These are phyloP conservation scores for Pristionchus exspectatus DNA, from an alignment of 2,888 invertebrate genomes.

Conservation along the genomic window DNA sequence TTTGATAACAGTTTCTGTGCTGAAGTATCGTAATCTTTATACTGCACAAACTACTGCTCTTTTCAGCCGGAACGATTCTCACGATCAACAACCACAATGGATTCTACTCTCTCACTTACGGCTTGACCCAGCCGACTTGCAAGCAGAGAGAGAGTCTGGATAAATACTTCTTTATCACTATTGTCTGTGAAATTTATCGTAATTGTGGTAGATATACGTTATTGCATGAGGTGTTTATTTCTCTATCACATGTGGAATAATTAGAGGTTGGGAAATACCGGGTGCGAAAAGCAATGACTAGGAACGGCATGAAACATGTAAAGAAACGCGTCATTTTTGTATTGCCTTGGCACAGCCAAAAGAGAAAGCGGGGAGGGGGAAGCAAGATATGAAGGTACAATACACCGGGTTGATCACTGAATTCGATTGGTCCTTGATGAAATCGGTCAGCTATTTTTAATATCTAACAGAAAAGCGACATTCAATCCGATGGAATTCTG, in stretches of 20 bases:
- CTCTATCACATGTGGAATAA: background rate
- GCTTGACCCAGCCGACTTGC: background rate
- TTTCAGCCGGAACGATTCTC: constrained; percentile 24
- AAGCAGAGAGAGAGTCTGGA: background rate
- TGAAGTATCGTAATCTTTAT: background rate
- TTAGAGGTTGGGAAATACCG: background rate
- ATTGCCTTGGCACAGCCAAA: constrained; percentile 38
- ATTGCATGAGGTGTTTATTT: constrained; percentile 24
- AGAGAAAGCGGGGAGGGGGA: background rate
- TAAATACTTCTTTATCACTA: background rate
- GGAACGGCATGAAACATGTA: background rate
- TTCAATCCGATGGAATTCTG: background rate
- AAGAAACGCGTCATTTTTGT: constrained; percentile 32
- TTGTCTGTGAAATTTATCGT: background rate
- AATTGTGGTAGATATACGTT: background rate
- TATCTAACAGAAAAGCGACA: background rate
- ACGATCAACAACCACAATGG: constrained; percentile 17
- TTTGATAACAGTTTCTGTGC: background rate
- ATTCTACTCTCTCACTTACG: background rate
- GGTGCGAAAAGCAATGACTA: background rate
- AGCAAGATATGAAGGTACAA: constrained; percentile 9
- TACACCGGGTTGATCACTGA: constrained; percentile 34
- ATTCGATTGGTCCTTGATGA: constrained; percentile 32
- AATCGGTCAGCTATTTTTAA: background rate
- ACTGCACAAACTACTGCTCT: background rate